Evolutionary conservation across 2,888 invertebrate species (phyloP).

Genomic region (Xylophagus ater): DNA sequence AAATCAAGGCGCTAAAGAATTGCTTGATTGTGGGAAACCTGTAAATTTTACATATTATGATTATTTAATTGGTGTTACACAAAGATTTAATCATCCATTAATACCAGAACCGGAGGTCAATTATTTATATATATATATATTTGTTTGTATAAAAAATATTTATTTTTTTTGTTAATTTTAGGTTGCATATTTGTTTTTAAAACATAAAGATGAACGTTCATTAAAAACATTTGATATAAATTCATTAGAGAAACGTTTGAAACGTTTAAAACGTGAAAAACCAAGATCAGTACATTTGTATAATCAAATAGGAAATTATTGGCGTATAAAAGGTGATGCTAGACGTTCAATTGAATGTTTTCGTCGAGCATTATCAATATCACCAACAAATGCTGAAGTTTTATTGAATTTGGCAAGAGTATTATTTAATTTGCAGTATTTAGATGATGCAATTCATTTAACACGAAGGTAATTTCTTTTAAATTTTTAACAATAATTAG

Average conservation of each 20-base stretch:
- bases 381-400: slow-evolving; percentile 79
- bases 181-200: slow-evolving; percentile 64
- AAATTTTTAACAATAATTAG: neutral
- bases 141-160: neutral
- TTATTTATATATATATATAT: slow-evolving; percentile 1
- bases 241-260: slow-evolving; percentile 58
- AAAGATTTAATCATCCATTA: slow-evolving; percentile 68
- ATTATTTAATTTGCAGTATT: slow-evolving; percentile 72
- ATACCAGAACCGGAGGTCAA: slow-evolving; percentile 69
- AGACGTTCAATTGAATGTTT: slow-evolving; percentile 82
- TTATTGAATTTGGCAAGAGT: slow-evolving; percentile 75
- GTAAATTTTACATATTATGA: slow-evolving; percentile 85
- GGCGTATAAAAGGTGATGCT: slow-evolving; percentile 81
- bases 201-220: slow-evolving; percentile 41
- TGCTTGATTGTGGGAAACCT: slow-evolving; percentile 71
- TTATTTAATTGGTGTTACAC: slow-evolving; percentile 74
- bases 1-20: slow-evolving; percentile 42
- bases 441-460: slow-evolving; percentile 82
- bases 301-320: slow-evolving; percentile 86
- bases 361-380: slow-evolving; percentile 69
- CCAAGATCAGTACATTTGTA: slow-evolving; percentile 74
- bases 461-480: slow-evolving; percentile 47
- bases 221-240: slow-evolving; percentile 62
- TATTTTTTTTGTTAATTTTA: slow-evolving; percentile 21
- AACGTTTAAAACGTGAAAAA: slow-evolving; percentile 71